A percentile compares a stretch with the other conserved stretches of the same genome.
These are phyloP conservation scores for Dasysyrphus albostriatus DNA, from an alignment of 2,888 invertebrate genomes.

Conservation along the genomic window DNA sequence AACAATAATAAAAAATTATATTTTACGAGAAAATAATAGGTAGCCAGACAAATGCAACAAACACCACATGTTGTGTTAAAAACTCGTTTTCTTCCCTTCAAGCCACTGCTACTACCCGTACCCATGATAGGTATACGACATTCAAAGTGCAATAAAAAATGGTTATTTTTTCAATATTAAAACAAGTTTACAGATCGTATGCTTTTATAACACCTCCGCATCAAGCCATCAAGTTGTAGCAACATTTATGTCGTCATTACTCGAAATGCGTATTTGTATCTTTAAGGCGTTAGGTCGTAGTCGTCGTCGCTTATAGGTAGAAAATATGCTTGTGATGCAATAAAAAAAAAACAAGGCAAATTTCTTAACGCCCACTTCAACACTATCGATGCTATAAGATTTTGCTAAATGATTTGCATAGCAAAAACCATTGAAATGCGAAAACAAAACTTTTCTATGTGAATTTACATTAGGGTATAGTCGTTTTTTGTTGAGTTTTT, in stretches of 20 bases:
- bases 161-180: neutral
- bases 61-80: constrained; percentile 18
- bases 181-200: constrained; percentile 30
- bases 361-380: constrained; percentile 3
- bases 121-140: neutral
- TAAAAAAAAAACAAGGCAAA: neutral
- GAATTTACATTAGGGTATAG: too few relatives aligned
- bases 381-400: neutral
- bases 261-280: constrained; percentile 31
- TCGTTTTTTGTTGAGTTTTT: too few relatives aligned
- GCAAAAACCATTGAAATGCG: too few relatives aligned
- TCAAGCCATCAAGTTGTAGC: constrained; percentile 27
- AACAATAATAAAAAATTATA: neutral
- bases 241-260: constrained; percentile 39
- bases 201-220: constrained; percentile 38
- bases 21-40: constrained; percentile 4
- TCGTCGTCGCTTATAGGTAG: neutral
- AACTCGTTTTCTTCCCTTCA: constrained; percentile 12
- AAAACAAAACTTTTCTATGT: too few relatives aligned
- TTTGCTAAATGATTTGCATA: neutral
- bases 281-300: neutral
- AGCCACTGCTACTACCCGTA: neutral
- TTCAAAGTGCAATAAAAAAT: constrained; percentile 16
- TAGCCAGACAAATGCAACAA: constrained; percentile 2
- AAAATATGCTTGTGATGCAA: neutral